Base-by-base conservation (phyloP, 2,797 vertebrate genomes). In the Lophius americanus region DNA sequence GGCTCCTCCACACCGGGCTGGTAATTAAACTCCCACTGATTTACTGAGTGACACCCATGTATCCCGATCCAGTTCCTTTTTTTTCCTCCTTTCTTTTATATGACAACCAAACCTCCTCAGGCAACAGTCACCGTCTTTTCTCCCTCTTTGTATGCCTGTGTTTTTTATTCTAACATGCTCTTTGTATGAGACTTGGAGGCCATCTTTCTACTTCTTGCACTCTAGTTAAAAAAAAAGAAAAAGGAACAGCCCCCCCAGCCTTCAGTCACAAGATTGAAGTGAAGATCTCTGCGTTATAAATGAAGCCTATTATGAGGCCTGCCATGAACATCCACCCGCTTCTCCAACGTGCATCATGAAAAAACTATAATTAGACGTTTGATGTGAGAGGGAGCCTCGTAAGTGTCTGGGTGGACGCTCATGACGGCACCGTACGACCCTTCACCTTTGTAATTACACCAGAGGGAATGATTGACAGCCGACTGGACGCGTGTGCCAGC, bases 21-120 rank as follows among this genome's bases (percentile, higher is more conserved):
- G 93, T 96, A 95, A 97, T 96, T 98, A 97, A 96, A 96, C 94
- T 94, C 93, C 94, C 92, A 94, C 95, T 96, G 96, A 97, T 96
- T 97, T 96, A 96, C 94, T 95, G 95, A 96, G 95, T 96, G 96
- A 96, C 95, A 96, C 92, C 93, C 94, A 95, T 95, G 95, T 95
- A 95, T 95, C 95, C 94, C 95, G 96, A 91, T 93, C 92, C 87
- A 82, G 93, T 82, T 84, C 79, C 83, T 82, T 94, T 95, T 96
- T 83, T 80, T 85, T 23, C 23, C 23, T 80, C 94, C 95, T 96
- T 32, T 36, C 11, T 52, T 52, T 52, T 37, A 95, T 95, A 96
- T 93, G 95, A 96, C 95, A 95, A 90, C 94, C 94, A 95, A 92
- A 92, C 92, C 91, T 96, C 95, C 93, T 93, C 83, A 42, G 95